Base-by-base conservation (phyloP, 2,797 vertebrate species). In the Zenarchopterus dispar region DNA sequence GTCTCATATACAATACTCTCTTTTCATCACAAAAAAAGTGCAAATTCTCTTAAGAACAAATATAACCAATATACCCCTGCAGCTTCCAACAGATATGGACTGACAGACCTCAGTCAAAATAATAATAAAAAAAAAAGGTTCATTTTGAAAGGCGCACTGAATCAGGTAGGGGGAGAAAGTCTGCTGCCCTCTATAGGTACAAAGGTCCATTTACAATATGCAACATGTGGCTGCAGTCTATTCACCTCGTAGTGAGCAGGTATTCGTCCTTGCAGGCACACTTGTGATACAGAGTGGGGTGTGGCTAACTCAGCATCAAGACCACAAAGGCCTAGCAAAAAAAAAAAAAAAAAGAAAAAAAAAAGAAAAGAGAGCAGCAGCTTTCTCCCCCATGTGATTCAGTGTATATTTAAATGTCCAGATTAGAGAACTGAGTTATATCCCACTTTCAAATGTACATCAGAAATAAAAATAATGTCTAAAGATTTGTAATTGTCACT, bases 1-100 rank as follows among this genome's bases (percentile, higher is more conserved):
- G 94, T 93, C 92, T 93, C 93, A 88, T 91, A 85, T 91, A 93
- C 90, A 93, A 90, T 89, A 91, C 87, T 89, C 91, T 89, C 59
- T 92, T 92, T 91, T 91, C 76, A 75, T 91, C 77, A 77, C 89
- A 90, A 88, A 92, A 93, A 65, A 94, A 94, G 92, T 94, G 93
- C 92, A 94, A 94, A 93, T 93, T 92, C 87, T 91, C 88, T 72
- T 79, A 86, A 75, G 36, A 56, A 18, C 45, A 58, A 0, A 39
- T 15, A 55, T 84, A 85, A 75, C 74, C 77, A 48, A 84, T 75
- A 78, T 33, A 69, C 67, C 67, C 80, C 70, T 72, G 83, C 85
- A 92, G 87, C 89, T 91, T 89, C 67, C 78, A 89, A 88, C 84
- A 91, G 77, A 89, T 80, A 89, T 62, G 73, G 75, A 90, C 84